Evolutionary conservation across 92 coral and sea anemone species (phyloP).

Genomic region (Palythoa grandis): DNA sequence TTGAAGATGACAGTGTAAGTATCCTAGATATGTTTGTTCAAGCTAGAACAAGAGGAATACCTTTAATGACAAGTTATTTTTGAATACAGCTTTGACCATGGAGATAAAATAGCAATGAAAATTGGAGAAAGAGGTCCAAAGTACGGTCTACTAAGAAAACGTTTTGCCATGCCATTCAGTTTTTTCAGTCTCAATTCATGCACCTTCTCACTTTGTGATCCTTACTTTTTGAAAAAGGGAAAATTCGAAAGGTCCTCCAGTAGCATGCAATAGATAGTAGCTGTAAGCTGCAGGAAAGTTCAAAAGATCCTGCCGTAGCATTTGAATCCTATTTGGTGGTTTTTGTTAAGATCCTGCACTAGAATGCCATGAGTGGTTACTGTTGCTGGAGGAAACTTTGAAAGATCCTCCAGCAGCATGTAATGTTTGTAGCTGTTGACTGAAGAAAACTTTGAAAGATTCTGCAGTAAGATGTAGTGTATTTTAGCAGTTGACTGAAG

Average conservation of each 20-base stretch:
- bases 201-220: too few species aligned
- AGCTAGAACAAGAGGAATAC: background rate
- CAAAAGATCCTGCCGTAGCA: background rate
- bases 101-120: too few species aligned
- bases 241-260: background rate
- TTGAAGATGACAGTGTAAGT: slow-evolving; percentile 85
- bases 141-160: background rate
- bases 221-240: background rate
- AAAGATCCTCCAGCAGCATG: background rate
- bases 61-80: background rate
- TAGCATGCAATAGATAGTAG: background rate
- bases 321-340: background rate
- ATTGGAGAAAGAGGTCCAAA: background rate
- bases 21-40: background rate
- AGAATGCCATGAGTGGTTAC: too few species aligned
- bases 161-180: background rate
- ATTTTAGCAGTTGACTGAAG: background rate
- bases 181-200: too few species aligned
- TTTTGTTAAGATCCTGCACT: too few species aligned
- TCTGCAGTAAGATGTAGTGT: background rate
- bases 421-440: background rate
- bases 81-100: background rate
- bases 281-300: background rate
- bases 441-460: background rate
- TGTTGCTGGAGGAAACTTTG: background rate